Evolutionary conservation across 1,140 invertebrate species (phyloP), one percentile per base, ranked within the genome.

Genomic region (Conus ventricosus): DNA sequence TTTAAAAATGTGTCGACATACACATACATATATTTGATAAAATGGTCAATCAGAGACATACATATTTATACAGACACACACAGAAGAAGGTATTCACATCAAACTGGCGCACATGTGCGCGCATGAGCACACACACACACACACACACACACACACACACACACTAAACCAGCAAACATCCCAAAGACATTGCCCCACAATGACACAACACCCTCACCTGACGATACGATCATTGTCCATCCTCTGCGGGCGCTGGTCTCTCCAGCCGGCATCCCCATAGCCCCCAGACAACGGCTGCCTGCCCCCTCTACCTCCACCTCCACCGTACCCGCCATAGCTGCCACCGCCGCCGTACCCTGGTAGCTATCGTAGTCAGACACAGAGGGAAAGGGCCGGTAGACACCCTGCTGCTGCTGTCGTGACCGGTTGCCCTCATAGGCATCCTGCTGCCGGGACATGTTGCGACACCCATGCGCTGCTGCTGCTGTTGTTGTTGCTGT

Each of bases 391-490:
- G 67, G 67, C 6, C 67, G 67, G 67, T 71, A 71, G 6, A 23
- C 67, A 7, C 67, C 67, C 20, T 13, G 67, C 23, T 53, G 78
- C n/a, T 39, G 75, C 78, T 80, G 78, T 8, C 78, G 78, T 5
- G 78, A 80, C 25, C 20, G 78, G 27, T 80, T 80, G 13, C 25
- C 1, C 8, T 53, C 27, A 20, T 80, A 80, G 51, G 78, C 78
- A 0, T 80, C 27, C 27, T 80, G 78, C 78, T 80, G 78, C 11
- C 27, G 78, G 27, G 78, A 80, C 78, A 80, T 80, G 78, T 80
- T 80, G 78, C 78, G 78, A 7, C 51, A n/a, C 78, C 78, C 78
- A 80, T 5, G 27, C 78, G 7, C 67, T n/a, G 15, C 67, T 71
- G 67, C 20, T 71, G 67, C 20, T 71, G 67, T 23, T 71, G 67